A percentile compares a stretch with the other conserved stretches of the same genome.
These are phyloP conservation scores for Nasonia vitripennis DNA, from an alignment of 1,140 invertebrate species.

Conservation along the genomic window DNA sequence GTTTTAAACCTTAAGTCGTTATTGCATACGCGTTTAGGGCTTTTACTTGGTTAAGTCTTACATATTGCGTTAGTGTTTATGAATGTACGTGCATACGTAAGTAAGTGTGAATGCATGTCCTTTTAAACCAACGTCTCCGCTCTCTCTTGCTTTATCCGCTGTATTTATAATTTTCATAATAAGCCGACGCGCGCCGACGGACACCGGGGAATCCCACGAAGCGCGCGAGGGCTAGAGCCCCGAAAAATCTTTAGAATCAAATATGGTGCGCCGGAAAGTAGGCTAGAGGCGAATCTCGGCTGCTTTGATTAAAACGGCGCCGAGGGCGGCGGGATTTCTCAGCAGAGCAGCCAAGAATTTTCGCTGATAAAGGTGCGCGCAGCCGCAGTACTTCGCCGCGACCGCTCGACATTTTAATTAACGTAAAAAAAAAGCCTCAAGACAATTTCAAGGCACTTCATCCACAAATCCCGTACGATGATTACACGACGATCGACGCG, in stretches of 20 bases:
- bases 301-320: no score
- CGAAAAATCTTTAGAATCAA: not conserved
- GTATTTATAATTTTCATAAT: no score
- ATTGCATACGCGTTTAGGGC: constrained; percentile 1
- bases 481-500: not conserved
- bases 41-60: constrained; percentile 34
- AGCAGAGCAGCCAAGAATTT: not conserved
- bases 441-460: constrained; percentile 36
- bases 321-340: no score
- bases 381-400: not conserved
- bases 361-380: not conserved
- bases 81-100: constrained; percentile 38
- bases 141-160: not conserved
- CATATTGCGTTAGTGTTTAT: constrained; percentile 45
- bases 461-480: not conserved
- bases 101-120: constrained; percentile 14
- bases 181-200: no score
- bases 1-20: constrained; percentile 41
- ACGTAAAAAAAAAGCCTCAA: constrained; percentile 33
- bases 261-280: no score
- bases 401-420: not conserved
- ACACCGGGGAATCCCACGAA: constrained; percentile 13
- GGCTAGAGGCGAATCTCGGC: no score
- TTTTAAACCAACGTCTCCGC: not conserved
- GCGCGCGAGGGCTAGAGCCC: not conserved